Evolutionary conservation across 1,140 invertebrate species (phyloP), one percentile per base, ranked within the genome.

Genomic region (Leptopilina clavipes): DNA sequence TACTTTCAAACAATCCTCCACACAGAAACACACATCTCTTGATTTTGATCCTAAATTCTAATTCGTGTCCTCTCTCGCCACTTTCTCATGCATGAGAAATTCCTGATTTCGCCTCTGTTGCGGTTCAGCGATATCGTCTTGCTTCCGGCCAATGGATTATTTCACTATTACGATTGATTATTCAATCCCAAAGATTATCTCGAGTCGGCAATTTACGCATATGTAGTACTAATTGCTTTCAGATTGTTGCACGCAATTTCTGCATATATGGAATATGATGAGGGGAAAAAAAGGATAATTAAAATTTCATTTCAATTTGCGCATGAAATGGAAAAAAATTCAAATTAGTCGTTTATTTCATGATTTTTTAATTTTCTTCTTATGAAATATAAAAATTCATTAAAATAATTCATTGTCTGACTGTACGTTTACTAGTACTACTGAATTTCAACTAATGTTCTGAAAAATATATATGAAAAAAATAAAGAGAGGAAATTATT

Each of bases 31-130:
- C 54, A 22, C 7, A 1, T 1, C 25, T 65, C 59, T 65, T 65
- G 59, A 65, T 65, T 65, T 65, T n/a, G 22, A 37, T 65, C 59
- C 59, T 65, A 65, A 65, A 31, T 65, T 65, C 59, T 65, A 65
- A 65, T 65, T 65, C 22, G 14, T 31, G 59, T 12, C 11, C 44
- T 45, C 44, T 17, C 48, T 52, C 10, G 44, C 14, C 48, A 52
- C 48, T 52, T 52, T 31, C 59, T 31, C 59, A 31, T 31, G 59
- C 59, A 65, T 65, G 25, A 65, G 59, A 37, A 65, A 65, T 19
- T 65, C 14, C 59, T 31, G 22, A 65, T 65, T 65, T 31, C 22
- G 22, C 59, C 59, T 52, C 48, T 37, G n/a, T 6, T 37, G 25
- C 19, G 22, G 59, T 65, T 65, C 22, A 65, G 11, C 59, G 12